Conservation (phyloP, 2,888 invertebrate genomes). For the Oscheius sp. region DNA sequence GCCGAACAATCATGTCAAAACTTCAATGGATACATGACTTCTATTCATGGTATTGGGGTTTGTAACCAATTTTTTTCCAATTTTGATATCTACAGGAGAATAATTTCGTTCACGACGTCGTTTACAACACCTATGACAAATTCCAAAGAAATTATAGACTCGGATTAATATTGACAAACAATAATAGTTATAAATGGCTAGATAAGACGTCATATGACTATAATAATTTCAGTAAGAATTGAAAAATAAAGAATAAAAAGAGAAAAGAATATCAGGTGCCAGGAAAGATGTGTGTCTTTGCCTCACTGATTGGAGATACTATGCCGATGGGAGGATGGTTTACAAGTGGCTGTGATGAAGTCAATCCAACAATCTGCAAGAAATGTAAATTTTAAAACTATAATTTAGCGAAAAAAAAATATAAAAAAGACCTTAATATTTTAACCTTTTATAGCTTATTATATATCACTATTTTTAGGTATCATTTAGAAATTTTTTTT, state of each 20-base stretch:
- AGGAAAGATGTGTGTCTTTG: no score
- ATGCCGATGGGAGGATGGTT: background rate
- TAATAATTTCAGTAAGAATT: background rate
- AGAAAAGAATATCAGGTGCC: no score
- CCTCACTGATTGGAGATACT: no score
- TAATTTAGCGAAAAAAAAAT: no score
- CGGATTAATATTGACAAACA: background rate
- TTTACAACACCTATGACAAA: background rate
- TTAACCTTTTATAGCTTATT: no score
- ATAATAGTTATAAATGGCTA: background rate
- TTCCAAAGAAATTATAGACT: background rate
- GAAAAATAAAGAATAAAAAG: no score
- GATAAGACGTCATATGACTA: background rate
- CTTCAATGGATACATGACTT: background rate
- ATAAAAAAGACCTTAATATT: no score
- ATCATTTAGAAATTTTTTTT: no score
- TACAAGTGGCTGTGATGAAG: background rate
- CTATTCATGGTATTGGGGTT: background rate
- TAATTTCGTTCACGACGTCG: background rate
- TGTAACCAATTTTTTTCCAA: background rate
- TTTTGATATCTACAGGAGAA: background rate
- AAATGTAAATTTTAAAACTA: no score
- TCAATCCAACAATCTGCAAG: background rate
- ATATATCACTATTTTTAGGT: no score
- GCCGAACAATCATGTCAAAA: background rate